These are phyloP conservation scores for Epinephelus lanceolatus DNA, from an alignment of 2,113 vertebrate species.

Conservation along the genomic window DNA sequence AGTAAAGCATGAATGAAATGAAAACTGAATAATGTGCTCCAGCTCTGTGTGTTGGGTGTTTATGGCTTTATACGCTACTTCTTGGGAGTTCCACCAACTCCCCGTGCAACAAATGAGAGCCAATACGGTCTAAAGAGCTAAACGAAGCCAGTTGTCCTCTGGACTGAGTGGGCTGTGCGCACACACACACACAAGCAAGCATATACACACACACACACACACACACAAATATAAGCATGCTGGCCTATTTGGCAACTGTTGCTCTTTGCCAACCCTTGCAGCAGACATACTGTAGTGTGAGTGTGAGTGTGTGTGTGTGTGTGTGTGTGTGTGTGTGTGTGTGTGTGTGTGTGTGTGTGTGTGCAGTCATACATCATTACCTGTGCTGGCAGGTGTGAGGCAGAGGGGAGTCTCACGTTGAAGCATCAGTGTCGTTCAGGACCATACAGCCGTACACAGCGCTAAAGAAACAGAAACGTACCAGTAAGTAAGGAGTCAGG, in stretches of 20 bases:
- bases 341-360: background rate
- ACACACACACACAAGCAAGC: background rate
- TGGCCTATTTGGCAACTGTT: constrained; percentile 26
- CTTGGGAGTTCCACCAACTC: constrained; percentile 50
- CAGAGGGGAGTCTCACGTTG: constrained; percentile 21
- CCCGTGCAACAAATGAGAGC: constrained; percentile 37
- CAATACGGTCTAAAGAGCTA: constrained; percentile 32
- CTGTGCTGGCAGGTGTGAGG: constrained; percentile 51
- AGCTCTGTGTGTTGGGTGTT: constrained; percentile 27
- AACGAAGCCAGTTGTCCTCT: constrained; percentile 44
- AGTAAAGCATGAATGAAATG: constrained; percentile 51
- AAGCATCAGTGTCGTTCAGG: constrained; percentile 34
- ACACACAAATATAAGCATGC: background rate
- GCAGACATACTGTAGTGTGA: background rate
- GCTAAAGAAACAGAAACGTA: background rate
- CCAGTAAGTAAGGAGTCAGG: background rate
- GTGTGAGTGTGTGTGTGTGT: background rate
- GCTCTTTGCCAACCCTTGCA: constrained; percentile 1
- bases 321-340: constrained; percentile 2
- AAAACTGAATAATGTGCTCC: constrained; percentile 46
- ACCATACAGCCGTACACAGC: background rate
- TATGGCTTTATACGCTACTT: constrained; percentile 45
- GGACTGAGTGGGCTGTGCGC: background rate
- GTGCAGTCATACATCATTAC: constrained; percentile 41
- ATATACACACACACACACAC: background rate